These are phyloP conservation scores for Cirrhinus mrigala DNA, from an alignment of 2,797 vertebrate species.

Conservation along the genomic window DNA sequence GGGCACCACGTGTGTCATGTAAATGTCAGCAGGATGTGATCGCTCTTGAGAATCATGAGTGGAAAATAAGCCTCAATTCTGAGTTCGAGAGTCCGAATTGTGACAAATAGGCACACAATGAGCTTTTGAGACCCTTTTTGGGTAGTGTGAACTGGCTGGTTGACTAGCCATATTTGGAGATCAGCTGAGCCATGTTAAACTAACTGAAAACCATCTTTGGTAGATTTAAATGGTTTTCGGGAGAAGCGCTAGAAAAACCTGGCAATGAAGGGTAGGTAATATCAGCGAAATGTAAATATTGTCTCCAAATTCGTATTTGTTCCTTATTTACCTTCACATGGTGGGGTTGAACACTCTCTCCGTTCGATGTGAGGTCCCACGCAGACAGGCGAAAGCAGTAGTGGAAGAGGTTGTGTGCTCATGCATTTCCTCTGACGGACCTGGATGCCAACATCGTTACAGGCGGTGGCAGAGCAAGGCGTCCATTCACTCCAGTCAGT, in stretches of 20 bases:
- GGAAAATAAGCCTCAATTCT: neutral
- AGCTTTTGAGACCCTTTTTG: neutral
- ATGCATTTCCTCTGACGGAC: constrained; percentile 83
- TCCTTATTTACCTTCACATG: constrained; percentile 81
- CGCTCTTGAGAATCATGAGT: neutral
- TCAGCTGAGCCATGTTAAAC: neutral
- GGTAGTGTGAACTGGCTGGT: too few species aligned
- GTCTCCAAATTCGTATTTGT: neutral
- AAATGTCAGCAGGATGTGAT: constrained; percentile 38
- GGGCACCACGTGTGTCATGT: constrained; percentile 45
- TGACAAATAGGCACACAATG: neutral
- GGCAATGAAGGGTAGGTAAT: neutral
- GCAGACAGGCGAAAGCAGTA: constrained; percentile 78
- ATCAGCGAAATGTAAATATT: neutral
- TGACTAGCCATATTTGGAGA: neutral
- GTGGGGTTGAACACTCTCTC: constrained; percentile 76
- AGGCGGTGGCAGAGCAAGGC: constrained; percentile 80
- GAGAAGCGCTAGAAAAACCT: neutral
- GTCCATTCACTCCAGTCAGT: constrained; percentile 86
- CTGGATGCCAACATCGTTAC: constrained; percentile 81
- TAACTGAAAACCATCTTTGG: neutral
- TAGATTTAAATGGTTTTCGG: neutral
- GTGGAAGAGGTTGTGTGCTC: constrained; percentile 69
- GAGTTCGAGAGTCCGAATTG: neutral
- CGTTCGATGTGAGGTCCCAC: constrained; percentile 82